Conservation (phyloP, 1,140 invertebrate species). For the Antheraea pernyi region DNA sequence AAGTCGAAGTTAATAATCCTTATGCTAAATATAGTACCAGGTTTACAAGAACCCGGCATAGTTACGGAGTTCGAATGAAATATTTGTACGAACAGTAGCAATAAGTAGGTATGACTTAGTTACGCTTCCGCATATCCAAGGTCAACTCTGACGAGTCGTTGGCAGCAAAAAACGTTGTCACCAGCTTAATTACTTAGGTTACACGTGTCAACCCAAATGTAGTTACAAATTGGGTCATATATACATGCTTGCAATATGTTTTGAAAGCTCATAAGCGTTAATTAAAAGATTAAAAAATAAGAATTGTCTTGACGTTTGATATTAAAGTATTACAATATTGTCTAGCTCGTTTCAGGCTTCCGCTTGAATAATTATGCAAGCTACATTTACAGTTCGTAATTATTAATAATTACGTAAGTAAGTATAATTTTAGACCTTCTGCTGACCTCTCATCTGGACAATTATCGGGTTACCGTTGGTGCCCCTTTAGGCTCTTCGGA, state of each 20-base stretch:
- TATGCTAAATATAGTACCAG: too few species aligned
- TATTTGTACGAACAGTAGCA: neutral
- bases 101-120: slow-evolving; percentile 31
- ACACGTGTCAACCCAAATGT: neutral
- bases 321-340: neutral
- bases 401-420: too few species aligned
- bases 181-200: slow-evolving; percentile 22
- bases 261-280: neutral
- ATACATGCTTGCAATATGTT: neutral
- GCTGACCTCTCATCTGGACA: too few species aligned
- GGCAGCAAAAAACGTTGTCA: slow-evolving; percentile 33
- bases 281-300: neutral
- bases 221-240: slow-evolving; percentile 5
- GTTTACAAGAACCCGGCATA: neutral
- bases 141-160: slow-evolving; percentile 36
- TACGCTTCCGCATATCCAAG: slow-evolving; percentile 53
- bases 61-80: neutral
- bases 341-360: too few species aligned
- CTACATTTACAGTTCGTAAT: too few species aligned
- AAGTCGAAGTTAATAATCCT: too few species aligned
- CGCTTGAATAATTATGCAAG: too few species aligned
- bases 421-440: too few species aligned
- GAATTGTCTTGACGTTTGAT: neutral
- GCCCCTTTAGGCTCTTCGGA: too few species aligned
- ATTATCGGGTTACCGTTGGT: too few species aligned